Base-by-base conservation (phyloP, 1,140 invertebrate species). In the Aphelinus atriplicis region DNA sequence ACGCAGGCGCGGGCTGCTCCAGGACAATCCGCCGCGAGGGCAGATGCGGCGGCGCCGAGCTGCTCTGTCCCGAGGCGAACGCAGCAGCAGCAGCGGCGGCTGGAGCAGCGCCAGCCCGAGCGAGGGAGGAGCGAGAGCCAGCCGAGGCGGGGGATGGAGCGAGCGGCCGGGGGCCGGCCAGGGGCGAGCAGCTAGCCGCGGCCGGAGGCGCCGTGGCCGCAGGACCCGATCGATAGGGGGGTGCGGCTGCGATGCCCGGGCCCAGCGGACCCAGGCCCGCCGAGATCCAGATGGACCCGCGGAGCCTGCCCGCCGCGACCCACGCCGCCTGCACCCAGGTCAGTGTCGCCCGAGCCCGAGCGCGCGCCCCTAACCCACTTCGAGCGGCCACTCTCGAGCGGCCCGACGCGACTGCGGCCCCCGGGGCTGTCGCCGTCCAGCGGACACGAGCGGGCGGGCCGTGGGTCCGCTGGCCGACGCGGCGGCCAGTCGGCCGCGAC, bases 251-350 rank as follows among this genome's bases (percentile, higher is more conserved):
- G 56, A 76, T 76, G 74, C 75, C 75, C 63, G 57, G 63, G 48
- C 58, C 48, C 42, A 5, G 46, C 47, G 42, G 46, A 43, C 42
- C n/a, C 9, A 47, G 69, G 63, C 64, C 75, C 10, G 71, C 85
- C 58, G 85, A 86, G 77, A 83, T 87, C 53, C 81, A 84, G 56
- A 87, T 87, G 69, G 84, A 86, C 69, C 86, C 86, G 47, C 80
- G 85, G 67, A 84, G 81, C 63, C 78, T 86, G 51, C 79, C 80
- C 46, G 66, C 51, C 5, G 58, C 60, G n/a, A 57, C 67, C 0
- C 71, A 76, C 26, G 26, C 10, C 68, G 71, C 47, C 67, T 66
- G 63, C 73, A 70, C 6, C 51, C 45, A 10, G 45, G 43, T 6
- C 58, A 61, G 7, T 42, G 26, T 46, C 46, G 1, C 7, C 58